Base-by-base conservation (phyloP, 2,797 vertebrate genomes). In the Pseudochirops cupreus region DNA sequence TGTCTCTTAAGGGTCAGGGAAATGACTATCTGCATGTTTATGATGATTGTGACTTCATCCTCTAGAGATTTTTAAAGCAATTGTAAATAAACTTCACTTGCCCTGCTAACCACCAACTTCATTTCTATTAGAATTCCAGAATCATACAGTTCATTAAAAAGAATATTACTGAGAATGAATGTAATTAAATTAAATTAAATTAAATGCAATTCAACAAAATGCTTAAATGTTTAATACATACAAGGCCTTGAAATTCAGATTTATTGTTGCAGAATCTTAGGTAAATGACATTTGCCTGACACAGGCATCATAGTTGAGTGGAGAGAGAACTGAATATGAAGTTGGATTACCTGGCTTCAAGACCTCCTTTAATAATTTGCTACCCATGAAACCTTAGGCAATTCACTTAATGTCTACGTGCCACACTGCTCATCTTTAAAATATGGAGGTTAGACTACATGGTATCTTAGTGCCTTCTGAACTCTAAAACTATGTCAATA, bases 21-120 rank as follows among this genome's bases (percentile, higher is more conserved):
- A 96, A 62, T 87, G 93, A 56, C 14, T 93, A 96, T 89, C 91
- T 56, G 94, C 31, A 94, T 96, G 82, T 33, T 90, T 97, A 94
- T 97, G 96, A 92, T 67, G 93, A n/a, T 82, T 91, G 91, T 50
- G 90, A 92, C 46, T 96, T 1, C 1, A 31, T 0, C 97, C 13
- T 97, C 55, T 67, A 95, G 50, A 96, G 52, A 55, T 46, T 92
- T 96, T 24, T 55, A 0, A 90, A 7, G 89, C 91, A 95, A 6
- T 95, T 96, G 13, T 53, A 92, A 4, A 96, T 62, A 96, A 97
- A 90, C 55, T 94, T 90, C 18, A 91, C 13, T 62, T 95, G 10
- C 12, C 67, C 67, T 93, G 29, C 95, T 96, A 97, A 95, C 18
- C 18, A 62, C 24, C 56, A 97, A 96, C 0, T 56, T 5, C 33